A percentile compares a stretch with the other conserved stretches of the same genome.
phyloP scores from a whole-genome alignment of 2,113 vertebrate genomes.

The Monarcha castaneiventris region DNA sequence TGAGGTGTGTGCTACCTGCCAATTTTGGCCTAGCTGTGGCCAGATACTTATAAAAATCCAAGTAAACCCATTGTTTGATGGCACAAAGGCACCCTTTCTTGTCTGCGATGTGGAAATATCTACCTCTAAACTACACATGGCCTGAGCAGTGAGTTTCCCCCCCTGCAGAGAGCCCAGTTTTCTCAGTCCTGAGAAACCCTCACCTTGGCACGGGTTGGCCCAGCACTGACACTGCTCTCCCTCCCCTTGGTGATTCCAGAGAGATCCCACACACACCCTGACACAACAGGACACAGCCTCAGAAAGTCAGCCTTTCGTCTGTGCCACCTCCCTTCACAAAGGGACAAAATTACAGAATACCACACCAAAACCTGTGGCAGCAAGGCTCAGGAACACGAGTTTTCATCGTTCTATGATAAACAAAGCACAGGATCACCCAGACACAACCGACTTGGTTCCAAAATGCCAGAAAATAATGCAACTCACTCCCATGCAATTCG shows the following conservation, averaged over 20 bases:
- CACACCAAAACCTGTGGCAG: not conserved
- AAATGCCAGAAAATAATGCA: not conserved
- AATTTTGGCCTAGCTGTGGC: not conserved
- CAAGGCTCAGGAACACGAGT: not conserved
- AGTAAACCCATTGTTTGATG: not conserved
- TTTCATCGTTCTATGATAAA: not conserved
- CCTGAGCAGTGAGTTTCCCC: not conserved
- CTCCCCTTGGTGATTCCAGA: not conserved
- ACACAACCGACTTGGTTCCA: not conserved
- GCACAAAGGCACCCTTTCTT: not conserved
- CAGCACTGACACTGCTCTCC: not conserved
- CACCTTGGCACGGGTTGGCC: fast-evolving
- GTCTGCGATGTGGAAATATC: not conserved
- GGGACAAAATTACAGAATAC: not conserved
- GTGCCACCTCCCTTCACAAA: not conserved
- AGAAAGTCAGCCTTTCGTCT: not conserved
- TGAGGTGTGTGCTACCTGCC: not conserved
- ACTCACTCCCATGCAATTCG: not conserved
- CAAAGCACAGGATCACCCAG: not conserved
- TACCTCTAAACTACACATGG: not conserved
- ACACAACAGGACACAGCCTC: fast-evolving
- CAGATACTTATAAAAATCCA: not conserved
- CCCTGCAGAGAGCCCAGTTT: not conserved
- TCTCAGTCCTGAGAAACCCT: not conserved
- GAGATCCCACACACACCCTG: no score